Base-by-base conservation (phyloP, 1,140 invertebrate species). In the Drosophila pachea region DNA sequence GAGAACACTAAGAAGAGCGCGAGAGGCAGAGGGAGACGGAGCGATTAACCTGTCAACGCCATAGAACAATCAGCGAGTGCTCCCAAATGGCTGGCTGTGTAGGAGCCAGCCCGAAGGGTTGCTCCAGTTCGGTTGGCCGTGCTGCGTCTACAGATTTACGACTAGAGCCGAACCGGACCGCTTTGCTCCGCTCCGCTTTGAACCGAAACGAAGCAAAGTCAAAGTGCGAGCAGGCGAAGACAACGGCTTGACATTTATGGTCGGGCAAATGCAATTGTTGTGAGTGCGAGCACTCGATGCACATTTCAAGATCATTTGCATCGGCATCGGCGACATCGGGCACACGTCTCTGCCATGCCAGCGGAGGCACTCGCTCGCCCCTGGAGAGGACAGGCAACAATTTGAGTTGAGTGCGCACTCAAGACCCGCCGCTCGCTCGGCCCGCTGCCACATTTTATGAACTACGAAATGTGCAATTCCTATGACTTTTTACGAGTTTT, bases 191-290 rank as follows among this genome's bases (percentile, higher is more conserved):
- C n/a, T n/a, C n/a, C n/a, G 22, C 22, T 22, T 3, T 3, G 40
- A 43, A 43, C 40, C 40, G 40, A n/a, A 12, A 5, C 40, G 40
- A 42, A 11, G 11, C 49, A 47, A 9, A 61, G 64, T 61, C 64
- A 68, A 48, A 71, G 64, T 68, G 79, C 67, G 64, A 74, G 64
- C 66, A 76, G 81, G 81, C 81, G 81, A 74, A 86, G 81, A 84
- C 81, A 84, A 86, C 66, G 67, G 56, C 83, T 86, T 83, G 79
- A 83, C 81, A 86, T 83, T 83, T 76, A 83, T 83, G 79, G 84
- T 76, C 73, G 74, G 78, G 76, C 68, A 68, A 84, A 76, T 70
- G 68, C 76, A 79, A 56, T 78, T 84, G 49, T 3, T 66, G 49
- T 61, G 66, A 84, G 78, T 78, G 59, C 62, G 64, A 55, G 67